Conservation (phyloP, 2,888 invertebrate genomes). For the Isoperla grammatica region DNA sequence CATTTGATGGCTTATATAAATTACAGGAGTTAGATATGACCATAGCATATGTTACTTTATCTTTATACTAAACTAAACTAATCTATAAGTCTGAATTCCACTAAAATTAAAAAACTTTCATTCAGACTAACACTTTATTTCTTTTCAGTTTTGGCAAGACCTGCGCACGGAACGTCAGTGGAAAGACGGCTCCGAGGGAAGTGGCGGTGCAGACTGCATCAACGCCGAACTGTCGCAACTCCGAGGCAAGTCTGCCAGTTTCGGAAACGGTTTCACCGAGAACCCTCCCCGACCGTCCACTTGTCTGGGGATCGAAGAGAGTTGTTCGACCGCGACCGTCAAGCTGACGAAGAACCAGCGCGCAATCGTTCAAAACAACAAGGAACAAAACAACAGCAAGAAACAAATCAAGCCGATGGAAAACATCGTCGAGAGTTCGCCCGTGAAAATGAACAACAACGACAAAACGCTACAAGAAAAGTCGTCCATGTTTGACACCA, state of each 20-base stretch:
- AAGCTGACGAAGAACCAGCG: neutral
- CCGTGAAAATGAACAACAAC: neutral
- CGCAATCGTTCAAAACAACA: conserved; percentile 13
- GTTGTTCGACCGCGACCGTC: conserved; percentile 23
- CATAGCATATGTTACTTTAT: too few species aligned
- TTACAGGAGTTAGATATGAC: too few species aligned
- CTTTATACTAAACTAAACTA: too few species aligned
- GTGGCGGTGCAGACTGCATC: conserved; percentile 36
- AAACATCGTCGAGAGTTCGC: conserved; percentile 3
- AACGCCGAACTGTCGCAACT: conserved; percentile 49
- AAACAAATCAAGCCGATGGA: conserved; percentile 17
- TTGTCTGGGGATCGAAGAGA: conserved; percentile 49
- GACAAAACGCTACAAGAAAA: too few species aligned
- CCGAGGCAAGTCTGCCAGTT: conserved; percentile 71
- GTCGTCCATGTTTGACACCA: too few species aligned
- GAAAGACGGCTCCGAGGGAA: conserved; percentile 42
- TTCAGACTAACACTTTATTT: conserved; percentile 16
- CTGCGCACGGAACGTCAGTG: conserved; percentile 53
- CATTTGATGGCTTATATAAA: too few species aligned
- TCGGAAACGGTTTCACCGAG: conserved; percentile 66
- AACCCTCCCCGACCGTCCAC: conserved; percentile 58
- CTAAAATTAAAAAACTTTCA: conserved; percentile 7
- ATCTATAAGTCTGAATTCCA: too few species aligned
- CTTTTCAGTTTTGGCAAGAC: conserved; percentile 64
- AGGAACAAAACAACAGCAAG: conserved; percentile 30